Evolutionary conservation across 2,797 vertebrate species (phyloP).

Genomic region (Tauraco hartlaubi): DNA sequence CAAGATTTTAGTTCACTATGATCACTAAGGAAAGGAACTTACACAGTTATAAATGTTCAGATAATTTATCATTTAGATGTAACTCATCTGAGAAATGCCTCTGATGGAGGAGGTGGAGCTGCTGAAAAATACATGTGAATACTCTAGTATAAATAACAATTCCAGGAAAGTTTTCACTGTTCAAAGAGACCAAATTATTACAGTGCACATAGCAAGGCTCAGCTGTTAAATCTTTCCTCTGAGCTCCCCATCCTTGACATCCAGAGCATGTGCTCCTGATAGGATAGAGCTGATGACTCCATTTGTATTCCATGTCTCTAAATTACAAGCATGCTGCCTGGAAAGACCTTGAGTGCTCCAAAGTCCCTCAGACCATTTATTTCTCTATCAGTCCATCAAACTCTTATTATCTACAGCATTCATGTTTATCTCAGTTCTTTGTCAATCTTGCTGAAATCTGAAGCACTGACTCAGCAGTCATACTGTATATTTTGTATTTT

Average conservation of each 20-base stretch:
- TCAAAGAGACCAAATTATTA: neutral
- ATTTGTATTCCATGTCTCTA: slow-evolving; percentile 30
- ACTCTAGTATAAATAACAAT: neutral
- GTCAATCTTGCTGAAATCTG: slow-evolving; percentile 14
- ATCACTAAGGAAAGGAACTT: neutral
- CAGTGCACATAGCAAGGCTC: neutral
- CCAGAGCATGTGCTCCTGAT: neutral
- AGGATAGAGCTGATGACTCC: slow-evolving; percentile 17
- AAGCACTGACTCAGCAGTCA: neutral
- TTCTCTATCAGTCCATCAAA: neutral
- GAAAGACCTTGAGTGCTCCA: neutral
- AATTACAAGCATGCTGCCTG: slow-evolving; percentile 26
- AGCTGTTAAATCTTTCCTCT: neutral
- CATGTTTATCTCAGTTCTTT: neutral
- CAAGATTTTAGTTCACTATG: neutral
- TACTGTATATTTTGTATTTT: neutral
- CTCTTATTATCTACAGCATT: neutral
- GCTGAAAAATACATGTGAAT: neutral
- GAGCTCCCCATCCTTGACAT: slow-evolving; percentile 15
- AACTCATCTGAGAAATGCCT: neutral
- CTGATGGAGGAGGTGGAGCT: neutral
- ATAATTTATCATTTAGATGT: neutral
- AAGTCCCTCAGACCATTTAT: neutral
- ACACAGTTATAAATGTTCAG: neutral
- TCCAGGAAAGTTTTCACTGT: neutral